Evolutionary conservation across 2,113 vertebrate genomes (phyloP).

Genomic region (Carassius auratus): DNA sequence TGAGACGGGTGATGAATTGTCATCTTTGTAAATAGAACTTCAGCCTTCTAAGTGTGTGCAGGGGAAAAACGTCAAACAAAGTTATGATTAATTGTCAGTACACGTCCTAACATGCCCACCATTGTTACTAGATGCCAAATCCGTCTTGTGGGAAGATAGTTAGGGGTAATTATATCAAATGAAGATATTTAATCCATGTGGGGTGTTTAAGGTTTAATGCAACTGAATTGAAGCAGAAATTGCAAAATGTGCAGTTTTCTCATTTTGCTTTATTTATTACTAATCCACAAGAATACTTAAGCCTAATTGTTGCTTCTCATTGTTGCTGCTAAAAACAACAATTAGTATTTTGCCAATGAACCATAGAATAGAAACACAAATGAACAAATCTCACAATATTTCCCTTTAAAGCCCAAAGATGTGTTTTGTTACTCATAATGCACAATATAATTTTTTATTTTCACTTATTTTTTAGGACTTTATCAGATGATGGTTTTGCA

Average conservation of each 20-base stretch:
- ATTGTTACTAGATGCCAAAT: not conserved
- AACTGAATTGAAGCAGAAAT: not conserved
- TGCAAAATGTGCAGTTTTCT: not conserved
- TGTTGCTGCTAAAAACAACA: slow-evolving; percentile 43
- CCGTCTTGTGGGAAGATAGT: not conserved
- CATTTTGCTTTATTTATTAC: not conserved
- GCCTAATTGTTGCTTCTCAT: slow-evolving; percentile 30
- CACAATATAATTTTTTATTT: slow-evolving; percentile 46
- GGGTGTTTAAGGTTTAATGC: not conserved
- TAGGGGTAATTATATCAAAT: not conserved
- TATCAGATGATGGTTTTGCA: slow-evolving; percentile 9
- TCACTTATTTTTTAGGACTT: not conserved
- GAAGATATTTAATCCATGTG: not conserved
- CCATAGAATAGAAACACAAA: slow-evolving; percentile 28
- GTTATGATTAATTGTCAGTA: slow-evolving; percentile 3
- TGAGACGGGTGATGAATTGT: not conserved
- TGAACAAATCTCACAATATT: slow-evolving; percentile 36
- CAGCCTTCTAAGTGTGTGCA: not conserved
- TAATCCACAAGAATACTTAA: not conserved
- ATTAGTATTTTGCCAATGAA: slow-evolving; percentile 41
- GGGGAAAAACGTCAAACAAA: slow-evolving; percentile 5
- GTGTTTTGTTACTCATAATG: slow-evolving; percentile 43
- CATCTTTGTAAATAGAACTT: not conserved
- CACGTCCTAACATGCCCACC: not conserved
- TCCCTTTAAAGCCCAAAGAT: slow-evolving; percentile 41